Conservation (phyloP, 2,113 vertebrate species). For the Spea bombifrons region DNA sequence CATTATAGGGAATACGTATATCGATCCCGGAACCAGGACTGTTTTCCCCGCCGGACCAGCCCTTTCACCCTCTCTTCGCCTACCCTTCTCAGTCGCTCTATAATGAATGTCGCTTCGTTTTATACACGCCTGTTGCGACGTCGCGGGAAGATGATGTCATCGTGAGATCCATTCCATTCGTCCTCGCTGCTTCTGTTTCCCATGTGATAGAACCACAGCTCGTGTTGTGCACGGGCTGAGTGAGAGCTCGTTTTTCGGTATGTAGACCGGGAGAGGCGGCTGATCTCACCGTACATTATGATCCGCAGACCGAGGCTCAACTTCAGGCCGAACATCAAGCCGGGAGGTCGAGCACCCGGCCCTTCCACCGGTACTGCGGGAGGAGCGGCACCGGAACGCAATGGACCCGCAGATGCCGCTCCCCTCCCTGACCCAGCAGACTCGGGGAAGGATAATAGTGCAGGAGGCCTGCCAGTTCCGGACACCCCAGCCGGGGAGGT, state of each 20-base stretch:
- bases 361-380: not conserved
- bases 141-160: not conserved
- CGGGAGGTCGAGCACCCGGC: constrained; percentile 53
- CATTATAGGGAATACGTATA: too few species aligned
- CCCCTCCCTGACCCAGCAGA: not conserved
- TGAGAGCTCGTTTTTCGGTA: not conserved
- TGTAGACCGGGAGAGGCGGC: not conserved
- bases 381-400: not conserved
- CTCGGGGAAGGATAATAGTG: not conserved
- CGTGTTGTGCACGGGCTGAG: not conserved
- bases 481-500: not conserved
- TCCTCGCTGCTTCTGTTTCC: not conserved
- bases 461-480: not conserved
- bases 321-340: constrained; percentile 80
- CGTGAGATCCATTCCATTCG: not conserved
- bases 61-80: too few species aligned
- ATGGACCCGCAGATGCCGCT: too few species aligned
- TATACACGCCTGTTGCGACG: too few species aligned
- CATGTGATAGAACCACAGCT: constrained; percentile 9
- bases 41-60: too few species aligned
- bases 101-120: too few species aligned
- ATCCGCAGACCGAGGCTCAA: constrained; percentile 86
- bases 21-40: too few species aligned
- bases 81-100: too few species aligned
- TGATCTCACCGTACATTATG: constrained; percentile 59